phyloP scores from a whole-genome alignment of 2,113 vertebrate species.

The Mormyrus lacerda region DNA sequence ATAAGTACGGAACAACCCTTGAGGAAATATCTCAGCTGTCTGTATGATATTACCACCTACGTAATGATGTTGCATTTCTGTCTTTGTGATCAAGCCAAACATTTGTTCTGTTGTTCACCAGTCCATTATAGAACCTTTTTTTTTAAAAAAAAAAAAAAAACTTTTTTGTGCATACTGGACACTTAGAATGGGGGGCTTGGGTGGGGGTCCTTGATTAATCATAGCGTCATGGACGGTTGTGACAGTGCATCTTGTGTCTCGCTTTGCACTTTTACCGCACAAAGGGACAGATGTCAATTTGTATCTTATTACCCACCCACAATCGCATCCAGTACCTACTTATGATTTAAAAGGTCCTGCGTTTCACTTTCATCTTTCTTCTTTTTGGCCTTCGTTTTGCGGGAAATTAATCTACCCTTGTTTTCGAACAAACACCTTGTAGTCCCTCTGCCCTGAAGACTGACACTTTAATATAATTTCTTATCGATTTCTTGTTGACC shows the following conservation, averaged over 20 bases:
- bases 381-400: neutral
- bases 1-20: neutral
- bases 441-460: slow-evolving; percentile 42
- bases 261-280: neutral
- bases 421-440: neutral
- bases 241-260: neutral
- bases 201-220: neutral
- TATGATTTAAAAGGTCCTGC: neutral
- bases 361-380: neutral
- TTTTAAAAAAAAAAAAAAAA: no score
- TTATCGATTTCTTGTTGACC: slow-evolving; percentile 75
- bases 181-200: neutral
- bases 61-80: neutral
- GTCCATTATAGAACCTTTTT: neutral
- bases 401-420: neutral
- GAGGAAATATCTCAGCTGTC: slow-evolving; percentile 6
- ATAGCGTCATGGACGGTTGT: neutral
- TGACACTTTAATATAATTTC: slow-evolving; percentile 64
- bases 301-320: neutral
- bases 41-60: slow-evolving; percentile 7
- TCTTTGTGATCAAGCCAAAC: slow-evolving; percentile 8
- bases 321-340: neutral
- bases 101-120: slow-evolving; percentile 14
- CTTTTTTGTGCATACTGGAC: neutral
- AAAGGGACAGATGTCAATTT: neutral